phyloP scores from a whole-genome alignment of 1,140 invertebrate species.

The Euschistus heros region DNA sequence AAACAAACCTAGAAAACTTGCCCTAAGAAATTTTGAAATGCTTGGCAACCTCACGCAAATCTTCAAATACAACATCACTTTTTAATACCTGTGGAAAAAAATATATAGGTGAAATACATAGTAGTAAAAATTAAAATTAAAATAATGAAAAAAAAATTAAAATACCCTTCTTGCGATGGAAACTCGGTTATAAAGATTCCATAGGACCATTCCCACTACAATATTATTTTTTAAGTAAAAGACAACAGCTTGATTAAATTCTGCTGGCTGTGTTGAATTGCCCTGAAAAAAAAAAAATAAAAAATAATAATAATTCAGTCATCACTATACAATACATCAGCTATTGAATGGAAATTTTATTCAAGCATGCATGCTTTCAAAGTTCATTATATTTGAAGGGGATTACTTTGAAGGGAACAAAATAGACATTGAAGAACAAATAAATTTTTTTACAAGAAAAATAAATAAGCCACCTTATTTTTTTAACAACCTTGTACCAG shows the following conservation, averaged over 20 bases:
- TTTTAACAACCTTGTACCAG: too few relatives aligned
- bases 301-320: background rate
- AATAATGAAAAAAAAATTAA: too few relatives aligned
- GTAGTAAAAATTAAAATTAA: too few relatives aligned
- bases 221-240: slow-evolving; percentile 78
- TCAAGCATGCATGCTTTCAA: background rate
- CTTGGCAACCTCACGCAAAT: too few relatives aligned
- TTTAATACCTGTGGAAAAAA: too few relatives aligned
- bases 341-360: slow-evolving; percentile 11
- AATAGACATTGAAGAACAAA: background rate
- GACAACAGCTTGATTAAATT: slow-evolving; percentile 72
- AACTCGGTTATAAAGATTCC: slow-evolving; percentile 91
- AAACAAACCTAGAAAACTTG: too few relatives aligned
- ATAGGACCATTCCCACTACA: slow-evolving; percentile 84
- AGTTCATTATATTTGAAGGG: background rate
- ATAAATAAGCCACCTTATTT: too few relatives aligned
- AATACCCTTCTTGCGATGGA: slow-evolving; percentile 49
- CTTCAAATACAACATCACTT: too few relatives aligned
- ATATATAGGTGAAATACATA: too few relatives aligned
- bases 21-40: too few relatives aligned
- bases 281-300: slow-evolving; percentile 26
- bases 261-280: background rate
- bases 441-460: too few relatives aligned
- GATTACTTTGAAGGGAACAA: too few relatives aligned
- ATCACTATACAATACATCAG: background rate